Evolutionary conservation across 2,113 vertebrate species (phyloP).

Genomic region (Sceloporus undulatus): DNA sequence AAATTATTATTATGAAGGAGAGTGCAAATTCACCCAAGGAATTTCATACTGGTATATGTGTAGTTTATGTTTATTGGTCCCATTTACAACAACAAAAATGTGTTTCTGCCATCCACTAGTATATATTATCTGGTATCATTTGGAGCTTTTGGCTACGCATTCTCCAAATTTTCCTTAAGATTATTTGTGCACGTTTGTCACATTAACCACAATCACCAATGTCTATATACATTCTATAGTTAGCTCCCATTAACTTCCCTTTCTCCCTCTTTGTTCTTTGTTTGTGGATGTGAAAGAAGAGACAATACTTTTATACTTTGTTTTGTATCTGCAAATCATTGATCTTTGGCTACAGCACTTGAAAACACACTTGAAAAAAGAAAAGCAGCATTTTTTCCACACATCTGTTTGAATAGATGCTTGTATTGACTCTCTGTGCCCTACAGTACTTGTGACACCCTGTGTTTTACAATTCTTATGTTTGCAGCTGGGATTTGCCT

Average conservation of each 20-base stretch:
- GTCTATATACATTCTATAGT: background rate
- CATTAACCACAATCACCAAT: background rate
- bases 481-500: constrained; percentile 55
- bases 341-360: constrained; percentile 24
- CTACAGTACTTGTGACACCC: constrained; percentile 19
- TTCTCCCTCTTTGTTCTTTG: background rate
- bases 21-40: background rate
- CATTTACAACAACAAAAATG: background rate
- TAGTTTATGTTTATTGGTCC: background rate
- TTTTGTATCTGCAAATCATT: constrained; percentile 39
- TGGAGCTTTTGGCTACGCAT: background rate
- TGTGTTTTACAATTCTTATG: constrained; percentile 39
- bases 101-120: background rate
- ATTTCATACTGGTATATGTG: background rate
- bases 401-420: constrained; percentile 7
- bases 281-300: background rate
- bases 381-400: constrained; percentile 2
- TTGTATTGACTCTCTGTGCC: constrained; percentile 14
- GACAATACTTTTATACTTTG: constrained; percentile 37
- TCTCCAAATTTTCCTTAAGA: background rate
- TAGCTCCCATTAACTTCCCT: background rate
- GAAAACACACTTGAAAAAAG: constrained; percentile 37
- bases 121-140: background rate
- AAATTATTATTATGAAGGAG: too few species aligned
- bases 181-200: background rate